A percentile compares a stretch with the other conserved stretches of the same genome.
These are phyloP conservation scores for Psix sp. DNA, from an alignment of 1,140 invertebrate species.

Conservation along the genomic window DNA sequence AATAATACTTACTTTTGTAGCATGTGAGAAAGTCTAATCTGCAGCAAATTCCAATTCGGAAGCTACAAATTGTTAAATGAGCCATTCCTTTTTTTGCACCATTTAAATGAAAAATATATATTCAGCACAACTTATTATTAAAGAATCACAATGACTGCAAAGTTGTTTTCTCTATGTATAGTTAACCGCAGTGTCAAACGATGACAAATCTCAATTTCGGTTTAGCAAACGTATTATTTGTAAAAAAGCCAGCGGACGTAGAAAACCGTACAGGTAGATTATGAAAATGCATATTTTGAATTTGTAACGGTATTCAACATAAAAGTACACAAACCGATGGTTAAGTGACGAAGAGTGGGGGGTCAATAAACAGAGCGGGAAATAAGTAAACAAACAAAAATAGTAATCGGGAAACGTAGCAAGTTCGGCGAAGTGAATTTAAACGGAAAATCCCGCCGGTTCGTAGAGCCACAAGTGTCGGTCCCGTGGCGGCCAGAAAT, in stretches of 20 bases:
- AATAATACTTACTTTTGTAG: no score
- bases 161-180: background rate
- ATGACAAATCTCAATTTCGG: no score
- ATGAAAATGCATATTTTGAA: no score
- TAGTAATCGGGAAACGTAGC: background rate
- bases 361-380: no score
- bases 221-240: background rate
- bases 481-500: slow-evolving; percentile 37
- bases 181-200: background rate
- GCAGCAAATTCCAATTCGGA: no score
- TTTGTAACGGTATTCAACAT: no score
- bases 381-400: background rate
- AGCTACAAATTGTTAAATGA: background rate
- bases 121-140: background rate
- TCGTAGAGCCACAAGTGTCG: slow-evolving; percentile 43
- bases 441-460: slow-evolving; percentile 1
- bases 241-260: background rate
- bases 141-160: background rate
- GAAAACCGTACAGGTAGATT: no score
- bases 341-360: no score
- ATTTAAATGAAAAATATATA: background rate
- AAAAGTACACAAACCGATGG: no score
- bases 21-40: no score
- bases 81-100: background rate
- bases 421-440: slow-evolving; percentile 12